Conservation (phyloP, 2,797 vertebrate species). For the Tympanoctomys barrerae region DNA sequence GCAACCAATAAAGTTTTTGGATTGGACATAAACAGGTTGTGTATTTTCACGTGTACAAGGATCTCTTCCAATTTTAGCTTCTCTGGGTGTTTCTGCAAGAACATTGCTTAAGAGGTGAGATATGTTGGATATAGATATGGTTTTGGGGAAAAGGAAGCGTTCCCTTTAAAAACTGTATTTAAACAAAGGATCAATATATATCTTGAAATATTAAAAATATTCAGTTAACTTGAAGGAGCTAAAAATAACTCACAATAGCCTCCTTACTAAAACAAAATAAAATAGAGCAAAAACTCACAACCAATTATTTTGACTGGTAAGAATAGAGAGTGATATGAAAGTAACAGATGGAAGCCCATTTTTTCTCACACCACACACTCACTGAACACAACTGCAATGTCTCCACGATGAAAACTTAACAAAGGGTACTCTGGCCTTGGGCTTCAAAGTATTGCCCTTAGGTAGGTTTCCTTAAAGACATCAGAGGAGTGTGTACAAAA, state of each 20-base stretch:
- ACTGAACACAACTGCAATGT: constrained; percentile 69
- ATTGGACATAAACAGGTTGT: background rate
- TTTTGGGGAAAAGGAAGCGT: background rate
- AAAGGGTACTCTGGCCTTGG: constrained; percentile 64
- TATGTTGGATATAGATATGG: constrained; percentile 5
- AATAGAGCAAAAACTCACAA: constrained; percentile 77
- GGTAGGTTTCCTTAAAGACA: constrained; percentile 41
- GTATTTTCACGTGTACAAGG: background rate
- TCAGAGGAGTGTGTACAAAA: constrained; percentile 13
- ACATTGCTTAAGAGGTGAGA: background rate
- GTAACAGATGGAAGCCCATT: constrained; percentile 78
- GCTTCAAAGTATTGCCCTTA: constrained; percentile 61
- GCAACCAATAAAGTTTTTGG: background rate
- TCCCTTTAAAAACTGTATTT: constrained; percentile 31
- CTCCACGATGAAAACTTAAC: constrained; percentile 53
- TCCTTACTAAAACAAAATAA: constrained; percentile 74
- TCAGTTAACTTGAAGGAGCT: constrained; percentile 69
- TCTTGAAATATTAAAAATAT: constrained; percentile 62
- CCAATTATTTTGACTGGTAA: constrained; percentile 68
- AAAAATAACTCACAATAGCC: constrained; percentile 71
- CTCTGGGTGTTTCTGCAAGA: constrained; percentile 27
- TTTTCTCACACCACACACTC: constrained; percentile 65
- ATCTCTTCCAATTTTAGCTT: constrained; percentile 56
- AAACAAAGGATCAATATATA: constrained; percentile 50
- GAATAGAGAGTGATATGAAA: constrained; percentile 75